Percentiles rank a stretch among this genome's conserved stretches.
These are phyloP conservation scores for Myathropa florea DNA, from an alignment of 2,888 invertebrate genomes.

Conservation along the genomic window DNA sequence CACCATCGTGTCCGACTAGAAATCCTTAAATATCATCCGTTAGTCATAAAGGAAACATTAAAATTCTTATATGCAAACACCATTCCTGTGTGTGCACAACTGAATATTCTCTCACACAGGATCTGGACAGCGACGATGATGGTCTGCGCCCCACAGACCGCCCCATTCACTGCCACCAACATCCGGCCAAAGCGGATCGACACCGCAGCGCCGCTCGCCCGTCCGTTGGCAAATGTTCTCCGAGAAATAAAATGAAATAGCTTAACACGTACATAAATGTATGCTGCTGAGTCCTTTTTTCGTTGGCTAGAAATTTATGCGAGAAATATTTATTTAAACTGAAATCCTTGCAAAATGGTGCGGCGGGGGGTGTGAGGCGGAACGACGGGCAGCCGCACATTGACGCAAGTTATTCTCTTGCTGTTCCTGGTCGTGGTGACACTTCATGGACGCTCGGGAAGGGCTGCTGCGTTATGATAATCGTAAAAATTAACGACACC, in stretches of 20 bases:
- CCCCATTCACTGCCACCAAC: conserved; percentile 2
- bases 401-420: too few species aligned
- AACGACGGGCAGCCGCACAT: too few species aligned
- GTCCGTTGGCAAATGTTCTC: conserved; percentile 38
- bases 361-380: too few species aligned
- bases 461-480: conserved; percentile 61
- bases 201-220: neutral
- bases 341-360: conserved; percentile 26
- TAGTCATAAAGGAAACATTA: conserved; percentile 62
- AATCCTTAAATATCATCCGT: conserved; percentile 59
- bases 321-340: conserved; percentile 59
- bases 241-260: conserved; percentile 57
- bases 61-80: conserved; percentile 56
- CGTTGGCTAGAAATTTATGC: conserved; percentile 44
- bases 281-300: neutral
- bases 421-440: conserved; percentile 9
- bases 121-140: conserved; percentile 51
- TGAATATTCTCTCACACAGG: conserved; percentile 48
- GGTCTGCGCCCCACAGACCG: neutral
- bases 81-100: conserved; percentile 8
- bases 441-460: conserved; percentile 34
- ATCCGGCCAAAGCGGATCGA: conserved; percentile 60
- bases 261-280: conserved; percentile 39
- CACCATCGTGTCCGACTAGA: conserved; percentile 32
- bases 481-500: conserved; percentile 70